A percentile compares a stretch with the other conserved stretches of the same genome.
Evolutionary conservation across 2,888 invertebrate genomes (phyloP).

Genomic region (Galerucella pusilla): DNA sequence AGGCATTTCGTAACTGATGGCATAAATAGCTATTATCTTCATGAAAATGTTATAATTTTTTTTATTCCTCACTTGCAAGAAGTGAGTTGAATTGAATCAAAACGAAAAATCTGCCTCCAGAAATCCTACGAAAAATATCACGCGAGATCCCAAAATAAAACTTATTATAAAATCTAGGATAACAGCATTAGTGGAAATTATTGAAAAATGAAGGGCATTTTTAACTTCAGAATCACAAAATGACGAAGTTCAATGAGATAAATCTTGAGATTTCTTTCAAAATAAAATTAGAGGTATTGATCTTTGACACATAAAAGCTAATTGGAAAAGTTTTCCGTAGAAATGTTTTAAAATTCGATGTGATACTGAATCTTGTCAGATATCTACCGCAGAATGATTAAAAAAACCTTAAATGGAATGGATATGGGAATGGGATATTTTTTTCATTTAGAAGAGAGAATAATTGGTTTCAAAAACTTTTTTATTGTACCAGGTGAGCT

Average conservation of each 20-base stretch:
- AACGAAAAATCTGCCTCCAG: too few species aligned
- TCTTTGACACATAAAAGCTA: slow-evolving; percentile 10
- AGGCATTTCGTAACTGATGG: too few species aligned
- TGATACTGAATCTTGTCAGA: background rate
- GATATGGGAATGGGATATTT: background rate
- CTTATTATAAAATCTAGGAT: too few species aligned
- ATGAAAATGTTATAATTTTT: too few species aligned
- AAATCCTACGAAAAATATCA: too few species aligned
- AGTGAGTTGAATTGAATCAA: too few species aligned
- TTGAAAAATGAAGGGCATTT: too few species aligned
- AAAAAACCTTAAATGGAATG: background rate
- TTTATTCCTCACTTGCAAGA: too few species aligned
- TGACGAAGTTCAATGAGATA: background rate
- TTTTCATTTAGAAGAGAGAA: background rate
- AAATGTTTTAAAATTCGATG: slow-evolving; percentile 15
- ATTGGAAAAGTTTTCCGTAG: slow-evolving; percentile 11
- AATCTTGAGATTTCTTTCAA: background rate
- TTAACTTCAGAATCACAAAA: background rate
- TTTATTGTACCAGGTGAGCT: too few species aligned
- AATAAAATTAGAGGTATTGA: background rate
- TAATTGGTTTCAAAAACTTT: background rate
- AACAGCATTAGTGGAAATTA: too few species aligned
- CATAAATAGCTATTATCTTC: too few species aligned
- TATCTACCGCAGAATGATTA: background rate
- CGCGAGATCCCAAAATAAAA: too few species aligned